Evolutionary conservation across 2,113 vertebrate species (phyloP), one percentile per base, ranked within the genome.

Genomic region (Prolemur simus): DNA sequence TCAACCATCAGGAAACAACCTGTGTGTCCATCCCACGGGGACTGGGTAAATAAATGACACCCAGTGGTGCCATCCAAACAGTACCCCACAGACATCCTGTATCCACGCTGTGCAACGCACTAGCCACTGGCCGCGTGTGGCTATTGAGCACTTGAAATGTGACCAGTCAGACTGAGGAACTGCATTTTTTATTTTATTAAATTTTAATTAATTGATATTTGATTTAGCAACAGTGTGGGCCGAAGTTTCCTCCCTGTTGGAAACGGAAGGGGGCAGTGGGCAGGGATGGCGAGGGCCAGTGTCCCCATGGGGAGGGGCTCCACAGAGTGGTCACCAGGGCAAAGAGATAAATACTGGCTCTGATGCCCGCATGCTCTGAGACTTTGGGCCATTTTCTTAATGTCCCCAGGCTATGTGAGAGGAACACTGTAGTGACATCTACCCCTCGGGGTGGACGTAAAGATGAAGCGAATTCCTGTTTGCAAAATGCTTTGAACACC

Each of bases 131-230:
- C 77, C 86, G 10, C 63, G 3, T 4, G 42, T 11, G 71, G 54
- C 20, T 4, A 18, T 2, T 1, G 54, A 66, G 73, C 47, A 21
- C 49, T 5, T 7, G 14, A n/a, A 54, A n/a, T 0, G 6, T 23
- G 64, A 80, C 84, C 39, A 66, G 27, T 12, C 56, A 71, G 60
- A 18, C 69, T 7, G 12, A 94, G 68, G 54, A 93, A 56, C 32
- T 20, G 3, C 27, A 58, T 10, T 76, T 83, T 56, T 27, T 27
- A 45, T 20, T 47, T 60, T 37, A 83, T 64, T 66, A 63, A 34
- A 73, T 60, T 52, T 68, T 91, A 94, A 96, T 95, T 86, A 93
- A 81, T 52, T 77, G 76, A 60, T 45, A 81, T 47, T 93, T 86
- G 77, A 83, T 87, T 89, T 86, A 76, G 74, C 91, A 78, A 89